Percentiles rank a stretch among this genome's conserved stretches.
phyloP scores from a whole-genome alignment of 2,797 vertebrate species.

The Menidia menidia region DNA sequence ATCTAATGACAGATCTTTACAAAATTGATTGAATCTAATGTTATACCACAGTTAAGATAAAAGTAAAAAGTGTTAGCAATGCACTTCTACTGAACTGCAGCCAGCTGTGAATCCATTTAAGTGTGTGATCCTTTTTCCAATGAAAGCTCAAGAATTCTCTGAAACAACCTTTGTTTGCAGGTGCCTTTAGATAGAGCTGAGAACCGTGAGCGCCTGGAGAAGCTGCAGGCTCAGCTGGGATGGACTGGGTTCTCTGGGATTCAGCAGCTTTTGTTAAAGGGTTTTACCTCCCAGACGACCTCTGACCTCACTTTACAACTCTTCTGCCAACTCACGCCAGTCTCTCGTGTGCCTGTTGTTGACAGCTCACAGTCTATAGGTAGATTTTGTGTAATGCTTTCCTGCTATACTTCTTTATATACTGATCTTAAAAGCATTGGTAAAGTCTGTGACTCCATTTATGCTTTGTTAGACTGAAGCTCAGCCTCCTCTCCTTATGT shows the following conservation, averaged over 20 bases:
- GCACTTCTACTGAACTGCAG: too few species aligned
- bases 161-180: slow-evolving; percentile 58
- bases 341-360: slow-evolving; percentile 94
- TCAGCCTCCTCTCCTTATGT: slow-evolving; percentile 13
- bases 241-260: slow-evolving; percentile 97
- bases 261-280: slow-evolving; percentile 96
- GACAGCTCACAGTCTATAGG: slow-evolving; percentile 97
- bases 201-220: slow-evolving; percentile 96
- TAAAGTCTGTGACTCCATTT: not conserved
- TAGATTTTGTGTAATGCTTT: slow-evolving; percentile 52
- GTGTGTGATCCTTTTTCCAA: not conserved
- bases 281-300: slow-evolving; percentile 96
- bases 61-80: not conserved
- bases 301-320: slow-evolving; percentile 96
- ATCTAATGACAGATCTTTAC: not conserved
- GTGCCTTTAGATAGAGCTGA: slow-evolving; percentile 95
- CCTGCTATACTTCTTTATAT: not conserved
- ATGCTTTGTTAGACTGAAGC: not conserved
- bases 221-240: slow-evolving; percentile 95
- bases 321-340: slow-evolving; percentile 95
- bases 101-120: too few species aligned
- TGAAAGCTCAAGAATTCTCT: not conserved
- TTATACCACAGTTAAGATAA: not conserved
- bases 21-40: not conserved
- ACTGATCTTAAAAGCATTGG: not conserved